Evolutionary conservation across 1,140 invertebrate genomes (phyloP).

Genomic region (Lethocerus indicus): DNA sequence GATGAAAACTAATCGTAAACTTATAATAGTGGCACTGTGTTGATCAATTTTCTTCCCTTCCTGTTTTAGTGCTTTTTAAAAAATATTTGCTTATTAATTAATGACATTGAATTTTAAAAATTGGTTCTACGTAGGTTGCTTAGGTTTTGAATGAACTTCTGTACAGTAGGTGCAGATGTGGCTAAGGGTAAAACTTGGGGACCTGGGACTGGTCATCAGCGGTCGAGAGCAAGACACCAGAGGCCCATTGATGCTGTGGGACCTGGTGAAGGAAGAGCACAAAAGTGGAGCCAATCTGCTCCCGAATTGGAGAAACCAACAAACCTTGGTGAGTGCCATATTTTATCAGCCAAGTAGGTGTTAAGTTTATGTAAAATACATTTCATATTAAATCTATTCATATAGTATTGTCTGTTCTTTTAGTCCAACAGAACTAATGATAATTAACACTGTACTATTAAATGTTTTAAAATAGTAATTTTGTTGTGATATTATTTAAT

Average conservation of each 20-base stretch:
- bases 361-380: background rate
- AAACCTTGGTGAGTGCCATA: slow-evolving; percentile 19
- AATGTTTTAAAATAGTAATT: background rate
- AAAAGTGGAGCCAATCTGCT: slow-evolving; percentile 47
- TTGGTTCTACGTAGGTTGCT: background rate
- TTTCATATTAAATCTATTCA: background rate
- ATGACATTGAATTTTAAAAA: background rate
- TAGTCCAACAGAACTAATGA: background rate
- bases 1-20: background rate
- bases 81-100: background rate
- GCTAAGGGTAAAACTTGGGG: slow-evolving; percentile 97
- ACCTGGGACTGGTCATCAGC: slow-evolving; percentile 79
- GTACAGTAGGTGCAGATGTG: slow-evolving; percentile 69
- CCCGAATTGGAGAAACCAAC: slow-evolving; percentile 62
- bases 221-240: slow-evolving; percentile 22
- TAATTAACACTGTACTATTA: background rate
- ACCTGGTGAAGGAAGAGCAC: slow-evolving; percentile 27
- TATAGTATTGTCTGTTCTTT: background rate
- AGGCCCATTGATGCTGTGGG: slow-evolving; percentile 22
- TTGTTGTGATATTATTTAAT: background rate
- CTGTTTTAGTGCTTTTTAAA: background rate
- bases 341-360: slow-evolving; percentile 1
- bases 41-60: background rate
- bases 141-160: background rate
- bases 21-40: background rate